Conservation (phyloP, 2,797 vertebrate species). For the Phoxinus dragarum region DNA sequence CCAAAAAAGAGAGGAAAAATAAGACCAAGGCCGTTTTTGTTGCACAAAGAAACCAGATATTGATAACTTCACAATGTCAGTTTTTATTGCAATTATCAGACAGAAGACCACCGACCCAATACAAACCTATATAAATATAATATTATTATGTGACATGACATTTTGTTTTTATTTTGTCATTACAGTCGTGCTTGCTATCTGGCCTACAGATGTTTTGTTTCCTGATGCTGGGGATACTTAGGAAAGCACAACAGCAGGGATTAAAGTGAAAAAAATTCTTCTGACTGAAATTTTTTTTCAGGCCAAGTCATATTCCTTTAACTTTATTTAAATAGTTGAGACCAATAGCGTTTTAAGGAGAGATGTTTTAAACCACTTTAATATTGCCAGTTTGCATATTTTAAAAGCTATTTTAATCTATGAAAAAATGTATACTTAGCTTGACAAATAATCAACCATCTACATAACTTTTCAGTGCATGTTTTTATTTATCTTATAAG, state of each 20-base stretch:
- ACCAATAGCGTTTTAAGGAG: neutral
- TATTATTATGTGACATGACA: too few relatives aligned
- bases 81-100: too few relatives aligned
- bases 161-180: too few relatives aligned
- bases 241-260: too few relatives aligned
- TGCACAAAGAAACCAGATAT: too few relatives aligned
- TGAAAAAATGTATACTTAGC: neutral
- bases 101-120: too few relatives aligned
- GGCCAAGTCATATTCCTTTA: neutral
- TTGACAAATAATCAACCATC: slow-evolving; percentile 1
- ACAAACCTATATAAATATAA: too few relatives aligned
- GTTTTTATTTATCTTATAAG: neutral
- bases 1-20: neutral
- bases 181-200: too few relatives aligned
- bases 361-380: neutral
- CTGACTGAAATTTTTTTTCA: neutral
- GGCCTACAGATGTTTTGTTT: too few relatives aligned
- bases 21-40: too few relatives aligned
- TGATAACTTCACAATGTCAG: too few relatives aligned
- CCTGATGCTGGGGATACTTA: too few relatives aligned
- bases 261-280: neutral
- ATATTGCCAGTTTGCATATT: neutral
- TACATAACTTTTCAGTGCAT: neutral
- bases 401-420: neutral
- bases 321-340: neutral